A percentile compares a stretch with the other conserved stretches of the same genome.
Conservation (phyloP, 30 jellyfish, hydroid and myxozoan species). For the Turritopsis dohrnii region DNA sequence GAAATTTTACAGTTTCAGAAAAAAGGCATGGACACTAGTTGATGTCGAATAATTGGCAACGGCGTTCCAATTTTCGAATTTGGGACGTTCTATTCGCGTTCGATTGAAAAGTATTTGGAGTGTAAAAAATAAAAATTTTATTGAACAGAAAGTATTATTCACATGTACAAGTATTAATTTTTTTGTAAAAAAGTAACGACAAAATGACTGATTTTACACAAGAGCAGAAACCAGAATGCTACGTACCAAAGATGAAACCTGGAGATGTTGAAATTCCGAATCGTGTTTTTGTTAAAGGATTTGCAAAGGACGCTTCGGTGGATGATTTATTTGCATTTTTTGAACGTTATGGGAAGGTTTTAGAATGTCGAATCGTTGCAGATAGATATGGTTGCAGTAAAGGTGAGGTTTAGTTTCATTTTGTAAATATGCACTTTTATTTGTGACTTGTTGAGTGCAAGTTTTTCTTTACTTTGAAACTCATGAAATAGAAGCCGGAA, state of each 20-base stretch:
- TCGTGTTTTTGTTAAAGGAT: conserved; percentile 97
- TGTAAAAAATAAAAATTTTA: background rate
- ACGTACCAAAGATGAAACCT: conserved; percentile 39
- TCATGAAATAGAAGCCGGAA: no score
- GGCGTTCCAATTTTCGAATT: background rate
- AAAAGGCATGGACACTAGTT: background rate
- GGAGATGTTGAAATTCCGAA: conserved; percentile 98
- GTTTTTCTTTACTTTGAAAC: no score
- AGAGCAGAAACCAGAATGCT: background rate
- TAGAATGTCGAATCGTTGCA: conserved; percentile 81
- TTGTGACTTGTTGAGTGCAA: no score
- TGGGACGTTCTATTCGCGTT: background rate
- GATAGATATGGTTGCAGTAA: conserved; percentile 73
- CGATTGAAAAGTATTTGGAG: background rate
- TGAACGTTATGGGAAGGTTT: conserved; percentile 89
- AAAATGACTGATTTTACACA: background rate
- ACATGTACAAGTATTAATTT: background rate
- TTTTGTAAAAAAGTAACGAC: background rate
- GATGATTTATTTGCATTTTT: conserved; percentile 81
- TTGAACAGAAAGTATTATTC: background rate
- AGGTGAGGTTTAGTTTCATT: conserved; percentile 24
- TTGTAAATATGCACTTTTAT: background rate
- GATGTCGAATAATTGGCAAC: background rate
- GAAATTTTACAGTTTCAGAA: no score
- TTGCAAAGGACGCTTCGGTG: conserved; percentile 88